These are phyloP conservation scores for Leucoraja erinaceus DNA, from an alignment of 2,113 vertebrate species.

Conservation along the genomic window DNA sequence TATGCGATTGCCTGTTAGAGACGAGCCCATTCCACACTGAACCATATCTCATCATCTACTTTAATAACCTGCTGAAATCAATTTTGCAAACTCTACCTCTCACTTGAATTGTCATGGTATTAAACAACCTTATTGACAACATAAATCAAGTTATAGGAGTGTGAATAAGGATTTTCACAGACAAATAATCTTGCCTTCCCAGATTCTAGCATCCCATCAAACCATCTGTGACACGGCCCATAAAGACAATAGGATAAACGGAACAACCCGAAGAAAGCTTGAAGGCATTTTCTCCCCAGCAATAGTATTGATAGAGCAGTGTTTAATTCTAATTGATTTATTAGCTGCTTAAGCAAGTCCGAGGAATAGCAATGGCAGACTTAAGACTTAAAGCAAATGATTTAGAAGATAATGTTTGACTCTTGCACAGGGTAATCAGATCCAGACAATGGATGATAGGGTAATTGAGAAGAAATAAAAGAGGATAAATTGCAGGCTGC, in stretches of 20 bases:
- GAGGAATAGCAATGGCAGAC: constrained; percentile 53
- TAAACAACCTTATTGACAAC: constrained; percentile 12
- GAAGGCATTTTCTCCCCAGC: constrained; percentile 32
- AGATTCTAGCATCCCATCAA: not conserved
- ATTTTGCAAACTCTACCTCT: not conserved
- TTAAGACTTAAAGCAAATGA: constrained; percentile 71
- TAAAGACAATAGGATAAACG: not conserved
- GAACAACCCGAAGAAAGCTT: constrained; percentile 3
- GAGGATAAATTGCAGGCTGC: constrained; percentile 74
- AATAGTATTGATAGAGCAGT: constrained; percentile 67
- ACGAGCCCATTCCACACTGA: not conserved
- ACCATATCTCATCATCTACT: not conserved
- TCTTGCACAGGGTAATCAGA: constrained; percentile 75
- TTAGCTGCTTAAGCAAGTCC: constrained; percentile 71
- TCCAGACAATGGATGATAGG: constrained; percentile 77
- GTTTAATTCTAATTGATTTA: constrained; percentile 78
- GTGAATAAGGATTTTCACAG: not conserved
- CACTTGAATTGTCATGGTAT: not conserved
- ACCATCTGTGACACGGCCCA: not conserved
- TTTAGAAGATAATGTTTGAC: constrained; percentile 79
- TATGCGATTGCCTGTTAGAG: not conserved
- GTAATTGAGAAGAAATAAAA: constrained; percentile 81
- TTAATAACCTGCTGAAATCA: not conserved
- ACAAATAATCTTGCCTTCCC: not conserved
- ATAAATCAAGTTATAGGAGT: not conserved